Evolutionary conservation across 2,113 vertebrate species (phyloP).

Genomic region (Gadus chalcogrammus): DNA sequence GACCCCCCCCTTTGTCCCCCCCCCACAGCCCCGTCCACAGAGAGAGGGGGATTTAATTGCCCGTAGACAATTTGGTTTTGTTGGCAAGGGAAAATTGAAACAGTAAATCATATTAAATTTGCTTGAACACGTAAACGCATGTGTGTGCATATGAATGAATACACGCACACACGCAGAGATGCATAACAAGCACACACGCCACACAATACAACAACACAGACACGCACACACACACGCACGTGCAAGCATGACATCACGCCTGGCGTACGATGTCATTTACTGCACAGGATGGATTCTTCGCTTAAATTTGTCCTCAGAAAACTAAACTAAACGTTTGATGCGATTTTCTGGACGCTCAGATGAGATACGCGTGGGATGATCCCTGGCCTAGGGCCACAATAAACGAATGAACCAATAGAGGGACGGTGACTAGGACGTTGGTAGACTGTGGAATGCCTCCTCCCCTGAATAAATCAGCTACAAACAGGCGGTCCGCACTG

Average conservation of each 20-base stretch:
- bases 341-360: no score
- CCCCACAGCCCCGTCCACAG: slow-evolving; percentile 3
- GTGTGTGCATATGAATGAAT: not conserved
- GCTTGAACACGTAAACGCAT: slow-evolving; percentile 17
- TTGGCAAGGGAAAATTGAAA: slow-evolving; percentile 54
- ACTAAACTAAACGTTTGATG: no score
- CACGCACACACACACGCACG: slow-evolving; percentile 14
- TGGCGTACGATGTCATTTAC: not conserved
- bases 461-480: no score
- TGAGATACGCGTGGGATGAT: no score
- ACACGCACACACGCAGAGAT: slow-evolving; percentile 16
- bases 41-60: slow-evolving; percentile 51
- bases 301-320: no score
- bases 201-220: slow-evolving; percentile 24
- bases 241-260: slow-evolving; percentile 8
- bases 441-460: no score
- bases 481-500: no score
- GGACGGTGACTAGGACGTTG: no score
- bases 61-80: slow-evolving; percentile 46
- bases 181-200: slow-evolving; percentile 22
- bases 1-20: not conserved
- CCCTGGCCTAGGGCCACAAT: no score
- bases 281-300: not conserved
- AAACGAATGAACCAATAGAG: no score
- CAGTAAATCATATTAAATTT: slow-evolving; percentile 64